Percentiles rank a stretch among this genome's conserved stretches.
Conservation (phyloP, 2,113 vertebrate species). For the Gallinago media region DNA sequence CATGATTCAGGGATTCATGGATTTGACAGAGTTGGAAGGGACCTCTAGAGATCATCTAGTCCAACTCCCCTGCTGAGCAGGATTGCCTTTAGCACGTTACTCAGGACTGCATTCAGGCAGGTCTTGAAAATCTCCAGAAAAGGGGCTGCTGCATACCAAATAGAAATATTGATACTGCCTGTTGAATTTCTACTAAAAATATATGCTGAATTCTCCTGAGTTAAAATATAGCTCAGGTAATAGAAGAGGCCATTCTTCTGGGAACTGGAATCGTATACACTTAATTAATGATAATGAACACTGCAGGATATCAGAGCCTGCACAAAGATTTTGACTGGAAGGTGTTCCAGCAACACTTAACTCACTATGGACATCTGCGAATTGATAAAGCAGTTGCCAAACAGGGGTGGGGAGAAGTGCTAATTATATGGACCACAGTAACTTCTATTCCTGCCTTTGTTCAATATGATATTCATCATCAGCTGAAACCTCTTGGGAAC, state of each 20-base stretch:
- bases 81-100: too few species aligned
- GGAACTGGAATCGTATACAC: background rate
- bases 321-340: background rate
- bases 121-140: too few species aligned
- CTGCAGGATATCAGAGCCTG: background rate
- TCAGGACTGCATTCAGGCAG: too few species aligned
- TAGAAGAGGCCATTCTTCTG: background rate
- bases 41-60: too few species aligned
- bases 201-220: background rate
- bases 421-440: background rate
- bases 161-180: background rate
- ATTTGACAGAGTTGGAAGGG: too few species aligned
- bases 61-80: too few species aligned
- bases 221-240: constrained; percentile 22
- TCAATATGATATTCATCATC: background rate
- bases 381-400: constrained; percentile 33
- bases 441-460: background rate
- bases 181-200: constrained; percentile 34
- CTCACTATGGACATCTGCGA: background rate
- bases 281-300: constrained; percentile 43
- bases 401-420: background rate
- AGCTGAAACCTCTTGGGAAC: background rate
- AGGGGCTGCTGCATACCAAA: background rate
- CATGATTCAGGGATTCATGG: background rate
- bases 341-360: constrained; percentile 24